Percentiles rank a stretch among this genome's conserved stretches.
Conservation (phyloP, 2,113 vertebrate species). For the Phylloscopus trochilus region DNA sequence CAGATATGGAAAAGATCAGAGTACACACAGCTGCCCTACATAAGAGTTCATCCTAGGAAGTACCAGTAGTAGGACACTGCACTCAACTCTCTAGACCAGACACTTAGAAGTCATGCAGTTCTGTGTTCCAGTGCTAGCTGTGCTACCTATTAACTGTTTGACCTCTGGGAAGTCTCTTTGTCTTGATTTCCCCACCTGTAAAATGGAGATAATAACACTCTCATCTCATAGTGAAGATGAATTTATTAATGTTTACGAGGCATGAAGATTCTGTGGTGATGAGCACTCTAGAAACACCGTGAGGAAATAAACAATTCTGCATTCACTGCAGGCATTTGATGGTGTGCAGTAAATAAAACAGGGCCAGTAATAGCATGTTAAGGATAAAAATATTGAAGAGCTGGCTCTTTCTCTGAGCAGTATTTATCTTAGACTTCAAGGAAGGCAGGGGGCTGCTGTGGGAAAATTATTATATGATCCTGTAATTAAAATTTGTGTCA, state of each 20-base stretch:
- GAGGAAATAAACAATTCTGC: slow-evolving; percentile 65
- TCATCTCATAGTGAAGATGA: slow-evolving; percentile 62
- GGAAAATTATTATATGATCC: slow-evolving; percentile 9
- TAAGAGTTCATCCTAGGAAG: neutral
- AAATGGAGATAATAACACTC: slow-evolving; percentile 62
- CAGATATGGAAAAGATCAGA: neutral
- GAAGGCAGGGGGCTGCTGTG: neutral
- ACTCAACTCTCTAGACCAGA: neutral
- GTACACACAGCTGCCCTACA: neutral
- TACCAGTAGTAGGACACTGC: neutral
- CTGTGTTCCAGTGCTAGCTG: slow-evolving; percentile 31
- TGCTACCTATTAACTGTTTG: slow-evolving; percentile 49
- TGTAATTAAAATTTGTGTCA: slow-evolving; percentile 44
- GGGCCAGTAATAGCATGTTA: slow-evolving; percentile 33
- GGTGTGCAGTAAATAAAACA: slow-evolving; percentile 64
- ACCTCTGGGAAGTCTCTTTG: slow-evolving; percentile 61
- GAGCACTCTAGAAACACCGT: slow-evolving; percentile 63
- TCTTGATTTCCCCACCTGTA: slow-evolving; percentile 65
- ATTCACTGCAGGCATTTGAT: slow-evolving; percentile 67
- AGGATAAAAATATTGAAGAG: slow-evolving; percentile 52
- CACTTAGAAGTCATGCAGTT: slow-evolving; percentile 1
- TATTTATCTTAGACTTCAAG: slow-evolving; percentile 45
- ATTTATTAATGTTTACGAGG: slow-evolving; percentile 70
- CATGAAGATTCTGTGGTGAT: slow-evolving; percentile 66
- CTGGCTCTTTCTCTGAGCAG: slow-evolving; percentile 23